phyloP scores from a whole-genome alignment of 2,888 invertebrate species.

The Allacma fusca region DNA sequence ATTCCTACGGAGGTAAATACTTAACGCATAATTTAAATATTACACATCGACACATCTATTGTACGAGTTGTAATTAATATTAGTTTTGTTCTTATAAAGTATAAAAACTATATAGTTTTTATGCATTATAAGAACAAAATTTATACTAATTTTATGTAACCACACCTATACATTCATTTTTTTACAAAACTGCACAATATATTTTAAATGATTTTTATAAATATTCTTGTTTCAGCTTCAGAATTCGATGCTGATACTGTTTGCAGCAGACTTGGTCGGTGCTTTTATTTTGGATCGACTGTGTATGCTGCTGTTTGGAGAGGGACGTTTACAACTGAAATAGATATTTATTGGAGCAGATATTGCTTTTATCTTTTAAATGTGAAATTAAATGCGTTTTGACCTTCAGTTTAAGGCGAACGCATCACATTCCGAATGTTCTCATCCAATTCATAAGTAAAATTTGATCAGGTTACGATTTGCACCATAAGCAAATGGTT shows the following conservation, averaged over 20 bases:
- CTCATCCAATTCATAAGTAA: neutral
- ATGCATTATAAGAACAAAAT: no score
- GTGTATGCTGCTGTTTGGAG: slow-evolving; percentile 86
- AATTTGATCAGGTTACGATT: no score
- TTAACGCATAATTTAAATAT: neutral
- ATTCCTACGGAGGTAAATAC: slow-evolving; percentile 86
- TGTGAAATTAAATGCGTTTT: neutral
- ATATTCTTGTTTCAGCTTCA: slow-evolving; percentile 85
- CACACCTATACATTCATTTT: no score
- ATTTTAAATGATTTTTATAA: no score
- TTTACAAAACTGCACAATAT: no score
- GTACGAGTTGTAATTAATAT: no score
- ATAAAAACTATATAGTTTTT: no score
- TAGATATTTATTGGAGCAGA: neutral
- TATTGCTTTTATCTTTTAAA: slow-evolving; percentile 8
- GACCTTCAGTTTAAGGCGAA: neutral
- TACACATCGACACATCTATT: no score
- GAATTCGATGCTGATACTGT: slow-evolving; percentile 79
- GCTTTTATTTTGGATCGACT: slow-evolving; percentile 85
- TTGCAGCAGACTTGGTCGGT: slow-evolving; percentile 84
- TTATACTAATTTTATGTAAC: no score
- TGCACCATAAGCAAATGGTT: no score
- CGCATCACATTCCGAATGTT: neutral
- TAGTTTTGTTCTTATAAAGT: no score
- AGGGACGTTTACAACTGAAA: slow-evolving; percentile 70